These are phyloP conservation scores for Netelia inedita DNA, from an alignment of 2,888 invertebrate genomes.

Conservation along the genomic window DNA sequence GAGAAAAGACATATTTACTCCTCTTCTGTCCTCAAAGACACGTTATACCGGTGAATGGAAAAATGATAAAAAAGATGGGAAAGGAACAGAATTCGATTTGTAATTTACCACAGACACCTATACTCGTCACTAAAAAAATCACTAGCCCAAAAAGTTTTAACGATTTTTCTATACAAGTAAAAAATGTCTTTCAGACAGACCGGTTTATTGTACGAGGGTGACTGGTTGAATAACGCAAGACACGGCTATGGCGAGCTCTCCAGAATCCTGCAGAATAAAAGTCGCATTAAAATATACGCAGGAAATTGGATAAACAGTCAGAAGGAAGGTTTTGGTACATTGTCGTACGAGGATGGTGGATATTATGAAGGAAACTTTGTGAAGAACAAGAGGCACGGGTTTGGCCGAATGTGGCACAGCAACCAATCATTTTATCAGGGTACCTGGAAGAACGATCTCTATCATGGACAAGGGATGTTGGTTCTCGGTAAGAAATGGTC, in stretches of 20 bases:
- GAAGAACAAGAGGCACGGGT: constrained; percentile 86
- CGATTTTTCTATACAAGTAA: constrained; percentile 20
- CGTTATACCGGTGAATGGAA: constrained; percentile 88
- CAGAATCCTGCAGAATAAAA: constrained; percentile 65
- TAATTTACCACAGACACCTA: constrained; percentile 44
- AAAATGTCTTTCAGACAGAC: constrained; percentile 56
- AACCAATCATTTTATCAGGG: constrained; percentile 88
- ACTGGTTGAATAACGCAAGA: constrained; percentile 86
- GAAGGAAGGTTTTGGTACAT: constrained; percentile 87
- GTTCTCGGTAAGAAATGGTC: constrained; percentile 84
- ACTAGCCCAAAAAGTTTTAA: background rate
- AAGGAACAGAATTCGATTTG: constrained; percentile 75
- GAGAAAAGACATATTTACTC: constrained; percentile 87
- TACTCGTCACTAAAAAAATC: background rate
- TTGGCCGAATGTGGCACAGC: constrained; percentile 88
- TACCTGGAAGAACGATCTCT: constrained; percentile 86
- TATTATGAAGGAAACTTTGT: constrained; percentile 88
- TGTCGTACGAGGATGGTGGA: constrained; percentile 87
- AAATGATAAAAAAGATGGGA: constrained; percentile 85
- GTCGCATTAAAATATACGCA: constrained; percentile 83
- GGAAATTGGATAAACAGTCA: constrained; percentile 88
- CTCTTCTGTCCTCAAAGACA: constrained; percentile 80
- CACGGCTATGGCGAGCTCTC: constrained; percentile 88
- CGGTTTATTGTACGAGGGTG: constrained; percentile 87
- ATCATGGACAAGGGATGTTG: constrained; percentile 87